Evolutionary conservation across 2,888 invertebrate species (phyloP).

Genomic region (Protophormia terraenovae): DNA sequence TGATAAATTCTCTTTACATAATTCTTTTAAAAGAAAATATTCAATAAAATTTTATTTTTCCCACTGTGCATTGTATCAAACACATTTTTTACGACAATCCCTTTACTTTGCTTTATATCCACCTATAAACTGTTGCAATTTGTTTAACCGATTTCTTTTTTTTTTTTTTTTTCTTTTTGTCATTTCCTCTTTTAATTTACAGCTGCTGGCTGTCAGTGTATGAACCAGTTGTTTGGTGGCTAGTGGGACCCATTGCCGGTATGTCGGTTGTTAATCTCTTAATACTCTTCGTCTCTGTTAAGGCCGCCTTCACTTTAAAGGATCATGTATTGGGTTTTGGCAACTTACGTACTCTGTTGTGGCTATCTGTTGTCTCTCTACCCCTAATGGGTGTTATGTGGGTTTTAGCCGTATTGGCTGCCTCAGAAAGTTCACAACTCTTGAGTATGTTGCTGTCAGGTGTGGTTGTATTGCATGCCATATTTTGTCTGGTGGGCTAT

Average conservation of each 20-base stretch:
- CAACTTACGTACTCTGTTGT: constrained; percentile 91
- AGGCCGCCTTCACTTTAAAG: constrained; percentile 94
- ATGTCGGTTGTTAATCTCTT: constrained; percentile 90
- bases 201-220: constrained; percentile 98
- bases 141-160: neutral
- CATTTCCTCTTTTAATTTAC: constrained; percentile 69
- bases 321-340: constrained; percentile 94
- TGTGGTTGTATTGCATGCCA: constrained; percentile 89
- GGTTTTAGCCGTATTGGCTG: constrained; percentile 91
- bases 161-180: neutral
- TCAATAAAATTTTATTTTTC: too few relatives aligned
- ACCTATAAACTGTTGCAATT: neutral
- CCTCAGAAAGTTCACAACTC: constrained; percentile 87
- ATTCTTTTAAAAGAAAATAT: too few relatives aligned
- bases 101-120: neutral
- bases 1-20: too few relatives aligned
- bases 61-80: neutral
- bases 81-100: neutral
- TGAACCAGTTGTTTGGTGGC: constrained; percentile 96
- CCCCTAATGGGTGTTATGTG: constrained; percentile 93
- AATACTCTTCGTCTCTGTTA: constrained; percentile 91
- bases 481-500: constrained; percentile 92
- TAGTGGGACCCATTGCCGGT: constrained; percentile 93
- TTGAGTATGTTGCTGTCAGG: constrained; percentile 90
- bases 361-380: constrained; percentile 92